Conservation (phyloP, 2,888 invertebrate genomes). For the Linhomoeus sp. region DNA sequence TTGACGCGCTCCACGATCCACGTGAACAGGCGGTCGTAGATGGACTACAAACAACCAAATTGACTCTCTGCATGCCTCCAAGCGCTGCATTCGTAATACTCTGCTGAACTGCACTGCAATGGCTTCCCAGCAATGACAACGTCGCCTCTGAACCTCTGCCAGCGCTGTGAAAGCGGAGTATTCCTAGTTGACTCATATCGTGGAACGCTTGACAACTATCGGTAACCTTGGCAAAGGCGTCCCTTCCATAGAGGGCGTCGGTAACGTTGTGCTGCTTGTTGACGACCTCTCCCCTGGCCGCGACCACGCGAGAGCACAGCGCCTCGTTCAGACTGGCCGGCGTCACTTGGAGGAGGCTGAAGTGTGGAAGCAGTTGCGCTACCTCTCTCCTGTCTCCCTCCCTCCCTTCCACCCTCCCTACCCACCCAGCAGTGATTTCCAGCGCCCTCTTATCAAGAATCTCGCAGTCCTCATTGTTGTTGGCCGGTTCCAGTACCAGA, state of each 20-base stretch:
- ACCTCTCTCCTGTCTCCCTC: not conserved
- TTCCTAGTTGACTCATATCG: no score
- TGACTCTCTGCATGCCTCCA: no score
- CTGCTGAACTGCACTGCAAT: no score
- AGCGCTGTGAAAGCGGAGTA: no score
- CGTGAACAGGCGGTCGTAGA: slow-evolving; percentile 71
- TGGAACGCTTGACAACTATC: no score
- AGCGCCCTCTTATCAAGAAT: not conserved
- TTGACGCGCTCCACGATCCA: slow-evolving; percentile 86
- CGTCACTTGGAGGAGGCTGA: slow-evolving; percentile 41
- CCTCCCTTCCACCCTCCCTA: slow-evolving; percentile 8
- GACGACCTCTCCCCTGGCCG: slow-evolving; percentile 77
- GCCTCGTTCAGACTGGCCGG: slow-evolving; percentile 49
- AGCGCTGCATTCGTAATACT: no score
- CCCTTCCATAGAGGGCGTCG: slow-evolving; percentile 67
- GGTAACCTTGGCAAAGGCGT: slow-evolving; percentile 80
- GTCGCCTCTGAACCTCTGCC: no score
- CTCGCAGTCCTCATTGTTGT: slow-evolving; percentile 1
- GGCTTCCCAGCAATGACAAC: no score
- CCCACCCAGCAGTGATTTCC: not conserved
- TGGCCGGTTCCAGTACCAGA: slow-evolving; percentile 11
- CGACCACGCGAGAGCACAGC: slow-evolving; percentile 65
- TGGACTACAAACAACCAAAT: not conserved
- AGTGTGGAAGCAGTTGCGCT: not conserved
- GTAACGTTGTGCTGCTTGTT: slow-evolving; percentile 64